Conservation (phyloP, 2,888 invertebrate species). For the Lepidocyrtoides sp. region DNA sequence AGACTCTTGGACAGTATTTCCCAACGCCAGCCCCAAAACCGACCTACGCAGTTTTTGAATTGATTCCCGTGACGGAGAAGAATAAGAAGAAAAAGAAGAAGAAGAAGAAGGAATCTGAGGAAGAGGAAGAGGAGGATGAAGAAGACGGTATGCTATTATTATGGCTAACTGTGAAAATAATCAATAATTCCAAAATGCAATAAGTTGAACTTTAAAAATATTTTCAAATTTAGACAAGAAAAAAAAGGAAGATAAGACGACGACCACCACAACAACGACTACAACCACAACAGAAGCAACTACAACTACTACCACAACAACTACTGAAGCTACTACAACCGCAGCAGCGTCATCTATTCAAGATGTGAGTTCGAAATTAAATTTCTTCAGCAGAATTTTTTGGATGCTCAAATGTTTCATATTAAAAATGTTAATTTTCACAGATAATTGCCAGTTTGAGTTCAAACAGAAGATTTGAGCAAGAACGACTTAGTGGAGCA, state of each 20-base stretch:
- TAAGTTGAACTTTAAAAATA: not conserved
- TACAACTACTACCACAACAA: slow-evolving; percentile 64
- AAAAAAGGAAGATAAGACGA: slow-evolving; percentile 12
- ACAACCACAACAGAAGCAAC: slow-evolving; percentile 29
- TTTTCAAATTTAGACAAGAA: slow-evolving; percentile 1
- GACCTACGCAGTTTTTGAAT: slow-evolving; percentile 73
- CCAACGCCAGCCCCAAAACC: slow-evolving; percentile 58
- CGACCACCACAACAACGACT: not conserved
- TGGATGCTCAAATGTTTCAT: too few relatives aligned
- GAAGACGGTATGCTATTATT: too few relatives aligned
- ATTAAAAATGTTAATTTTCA: not conserved
- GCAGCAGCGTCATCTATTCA: slow-evolving; percentile 75
- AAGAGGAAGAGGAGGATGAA: slow-evolving; percentile 63
- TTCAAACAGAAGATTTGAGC: slow-evolving; percentile 55
- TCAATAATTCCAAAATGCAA: too few relatives aligned
- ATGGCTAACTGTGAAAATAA: too few relatives aligned
- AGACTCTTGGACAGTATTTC: slow-evolving; percentile 55
- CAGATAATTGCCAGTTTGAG: slow-evolving; percentile 62
- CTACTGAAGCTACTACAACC: slow-evolving; percentile 63
- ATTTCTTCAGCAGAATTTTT: too few relatives aligned
- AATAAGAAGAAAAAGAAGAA: slow-evolving; percentile 52
- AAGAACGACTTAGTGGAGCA: slow-evolving; percentile 37
- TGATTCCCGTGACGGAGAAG: slow-evolving; percentile 68
- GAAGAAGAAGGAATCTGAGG: slow-evolving; percentile 40
- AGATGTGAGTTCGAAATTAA: too few relatives aligned